Evolutionary conservation across 2,888 invertebrate genomes (phyloP).

Genomic region (Callyntrura sp.): DNA sequence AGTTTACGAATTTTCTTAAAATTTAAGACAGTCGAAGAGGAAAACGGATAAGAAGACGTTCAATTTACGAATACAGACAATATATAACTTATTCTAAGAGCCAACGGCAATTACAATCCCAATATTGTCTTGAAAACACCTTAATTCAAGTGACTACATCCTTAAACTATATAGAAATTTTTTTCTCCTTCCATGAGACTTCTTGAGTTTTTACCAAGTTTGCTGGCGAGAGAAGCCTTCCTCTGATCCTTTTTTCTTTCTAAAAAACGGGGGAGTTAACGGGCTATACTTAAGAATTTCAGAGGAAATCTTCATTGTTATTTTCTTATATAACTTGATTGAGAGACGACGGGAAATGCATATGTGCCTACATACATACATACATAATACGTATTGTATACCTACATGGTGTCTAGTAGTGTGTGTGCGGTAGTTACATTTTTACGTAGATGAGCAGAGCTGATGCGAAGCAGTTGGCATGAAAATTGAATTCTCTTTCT

Average conservation of each 20-base stretch:
- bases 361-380: neutral
- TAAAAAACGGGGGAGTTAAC: constrained; percentile 29
- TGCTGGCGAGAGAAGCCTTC: neutral
- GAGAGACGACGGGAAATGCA: neutral
- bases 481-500: constrained; percentile 74
- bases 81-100: constrained; percentile 61
- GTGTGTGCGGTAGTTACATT: neutral
- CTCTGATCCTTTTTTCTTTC: constrained; percentile 43
- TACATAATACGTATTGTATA: neutral
- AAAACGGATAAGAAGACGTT: constrained; percentile 44
- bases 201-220: too few species aligned
- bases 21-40: neutral
- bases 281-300: constrained; percentile 20
- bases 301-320: neutral
- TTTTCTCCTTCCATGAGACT: neutral
- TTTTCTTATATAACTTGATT: neutral
- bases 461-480: constrained; percentile 75
- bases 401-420: neutral
- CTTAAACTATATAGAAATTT: neutral
- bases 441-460: constrained; percentile 52
- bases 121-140: constrained; percentile 67
- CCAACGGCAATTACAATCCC: constrained; percentile 55
- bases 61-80: constrained; percentile 38
- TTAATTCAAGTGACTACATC: constrained; percentile 52
- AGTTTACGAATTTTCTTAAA: neutral